Evolutionary conservation across 1,140 invertebrate species (phyloP), one percentile per base, ranked within the genome.

Genomic region (Lucilia cuprina): DNA sequence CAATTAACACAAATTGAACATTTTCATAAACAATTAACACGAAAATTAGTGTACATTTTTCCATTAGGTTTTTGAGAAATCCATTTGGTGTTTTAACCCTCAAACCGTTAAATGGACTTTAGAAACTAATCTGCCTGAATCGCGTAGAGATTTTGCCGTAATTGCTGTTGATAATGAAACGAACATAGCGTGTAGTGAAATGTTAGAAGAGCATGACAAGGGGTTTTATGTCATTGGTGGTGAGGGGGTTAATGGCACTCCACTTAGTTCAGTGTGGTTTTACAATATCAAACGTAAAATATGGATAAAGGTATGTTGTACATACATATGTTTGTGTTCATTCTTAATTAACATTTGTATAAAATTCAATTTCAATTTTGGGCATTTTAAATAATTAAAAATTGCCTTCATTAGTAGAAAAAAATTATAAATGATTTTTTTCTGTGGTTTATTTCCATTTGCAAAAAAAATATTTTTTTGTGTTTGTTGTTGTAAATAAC

Each of bases 211-310:
- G 82, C 30, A 14, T 47, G 75, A 8, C n/a, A 82, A n/a, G 30
- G 84, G 84, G 7, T 82, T 85, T 50, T 85, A 60, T 49, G 34
- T 85, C 10, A 83, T 85, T 41, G 84, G 84, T 2, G 84, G 84
- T 12, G 84, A 85, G 74, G 78, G 83, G 5, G 17, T 82, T 19
- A 65, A 85, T 55, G 77, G 65, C 1, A 82, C 13, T 0, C 50
- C 84, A 82, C 55, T 85, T 13, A 60, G 47, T 30, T 77, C 84
- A 1, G 83, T 85, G 12, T 83, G 82, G 77, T 85, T 80, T 21
- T 85, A 85, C 21, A 84, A 85, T 83, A 41, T 82, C 12, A 19
- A 55, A 30, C 34, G 75, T 14, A 85, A 85, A 82, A 74, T 50
- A 17, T 85, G 84, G 84, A 65, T 75, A 60, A 82, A 83, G 83